Evolutionary conservation across 2,797 vertebrate species (phyloP).

Genomic region (Dipus sagitta): DNA sequence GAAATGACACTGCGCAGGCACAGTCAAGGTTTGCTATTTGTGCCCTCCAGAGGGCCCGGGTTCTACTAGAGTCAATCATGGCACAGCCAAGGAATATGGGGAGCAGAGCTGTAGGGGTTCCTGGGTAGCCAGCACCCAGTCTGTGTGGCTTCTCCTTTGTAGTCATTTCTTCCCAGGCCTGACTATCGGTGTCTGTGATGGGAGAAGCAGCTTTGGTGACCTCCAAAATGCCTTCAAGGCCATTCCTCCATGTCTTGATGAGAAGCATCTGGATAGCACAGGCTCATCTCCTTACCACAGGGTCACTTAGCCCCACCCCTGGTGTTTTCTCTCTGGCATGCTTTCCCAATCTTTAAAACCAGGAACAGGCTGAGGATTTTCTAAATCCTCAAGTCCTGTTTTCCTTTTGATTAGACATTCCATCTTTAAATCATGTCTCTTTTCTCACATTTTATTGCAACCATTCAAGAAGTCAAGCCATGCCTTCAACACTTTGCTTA

Average conservation of each 20-base stretch:
- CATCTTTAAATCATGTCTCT: slow-evolving; percentile 42
- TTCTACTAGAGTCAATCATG: not conserved
- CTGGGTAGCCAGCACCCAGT: not conserved
- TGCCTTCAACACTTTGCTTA: slow-evolving; percentile 11
- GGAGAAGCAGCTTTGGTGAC: not conserved
- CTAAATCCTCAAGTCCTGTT: not conserved
- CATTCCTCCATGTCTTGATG: not conserved
- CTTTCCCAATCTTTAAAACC: not conserved
- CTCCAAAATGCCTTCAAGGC: not conserved
- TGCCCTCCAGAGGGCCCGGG: not conserved
- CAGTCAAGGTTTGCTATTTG: not conserved
- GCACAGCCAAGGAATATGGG: not conserved
- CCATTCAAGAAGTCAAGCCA: not conserved
- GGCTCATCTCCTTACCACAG: not conserved
- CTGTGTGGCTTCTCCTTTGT: not conserved
- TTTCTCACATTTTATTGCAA: not conserved
- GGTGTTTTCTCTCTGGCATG: not conserved
- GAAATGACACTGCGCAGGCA: not conserved
- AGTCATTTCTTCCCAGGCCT: not conserved
- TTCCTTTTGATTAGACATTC: slow-evolving; percentile 53
- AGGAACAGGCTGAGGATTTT: not conserved
- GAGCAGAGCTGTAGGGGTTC: not conserved
- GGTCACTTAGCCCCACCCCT: not conserved
- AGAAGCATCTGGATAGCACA: not conserved
- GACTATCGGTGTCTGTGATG: not conserved